A percentile compares a stretch with the other conserved stretches of the same genome.
These are phyloP conservation scores for Setophaga kirtlandii DNA, from an alignment of 2,113 vertebrate species.

Conservation along the genomic window DNA sequence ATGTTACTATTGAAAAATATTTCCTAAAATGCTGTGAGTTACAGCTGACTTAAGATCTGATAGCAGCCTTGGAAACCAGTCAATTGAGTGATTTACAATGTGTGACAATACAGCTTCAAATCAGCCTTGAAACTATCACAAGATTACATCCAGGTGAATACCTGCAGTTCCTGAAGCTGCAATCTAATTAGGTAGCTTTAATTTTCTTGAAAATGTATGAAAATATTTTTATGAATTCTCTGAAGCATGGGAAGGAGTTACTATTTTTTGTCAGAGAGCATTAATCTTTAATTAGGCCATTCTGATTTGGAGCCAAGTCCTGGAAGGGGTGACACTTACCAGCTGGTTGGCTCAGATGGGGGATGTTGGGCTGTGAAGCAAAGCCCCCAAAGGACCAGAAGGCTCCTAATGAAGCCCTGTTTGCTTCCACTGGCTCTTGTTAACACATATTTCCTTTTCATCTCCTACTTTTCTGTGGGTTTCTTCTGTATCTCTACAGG, in stretches of 20 bases:
- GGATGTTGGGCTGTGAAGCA: background rate
- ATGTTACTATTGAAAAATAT: background rate
- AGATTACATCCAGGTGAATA: background rate
- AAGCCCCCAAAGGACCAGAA: background rate
- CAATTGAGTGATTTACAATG: background rate
- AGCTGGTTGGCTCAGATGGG: fast-evolving
- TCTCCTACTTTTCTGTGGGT: background rate
- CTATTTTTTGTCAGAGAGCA: background rate
- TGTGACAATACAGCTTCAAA: background rate
- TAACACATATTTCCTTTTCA: background rate
- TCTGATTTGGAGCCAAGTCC: background rate
- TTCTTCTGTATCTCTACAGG: background rate
- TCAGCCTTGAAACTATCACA: background rate
- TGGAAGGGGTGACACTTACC: background rate
- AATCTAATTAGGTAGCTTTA: background rate
- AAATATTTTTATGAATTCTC: background rate
- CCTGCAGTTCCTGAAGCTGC: background rate
- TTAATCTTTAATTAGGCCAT: background rate
- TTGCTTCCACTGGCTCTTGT: background rate
- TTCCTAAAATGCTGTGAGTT: background rate
- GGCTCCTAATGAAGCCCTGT: background rate
- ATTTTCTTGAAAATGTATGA: background rate
- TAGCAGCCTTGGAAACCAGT: background rate
- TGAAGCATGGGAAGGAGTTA: background rate
- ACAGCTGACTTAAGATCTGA: background rate